A percentile compares a stretch with the other conserved stretches of the same genome.
Conservation (phyloP, 2,888 invertebrate genomes). For the Carterocephalus palaemon region DNA sequence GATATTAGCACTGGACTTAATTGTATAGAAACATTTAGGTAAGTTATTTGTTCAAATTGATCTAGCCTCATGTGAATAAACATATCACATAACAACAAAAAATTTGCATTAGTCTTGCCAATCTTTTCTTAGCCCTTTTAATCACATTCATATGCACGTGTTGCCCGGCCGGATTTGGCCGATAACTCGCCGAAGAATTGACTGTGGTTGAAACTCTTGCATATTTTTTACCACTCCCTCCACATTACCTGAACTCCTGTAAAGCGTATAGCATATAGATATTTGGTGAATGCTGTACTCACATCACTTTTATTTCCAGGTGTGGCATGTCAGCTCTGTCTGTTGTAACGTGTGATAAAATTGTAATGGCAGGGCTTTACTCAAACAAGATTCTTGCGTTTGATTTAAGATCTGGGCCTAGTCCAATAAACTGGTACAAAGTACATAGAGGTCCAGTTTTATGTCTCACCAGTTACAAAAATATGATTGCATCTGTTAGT, state of each 20-base stretch:
- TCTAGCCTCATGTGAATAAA: not conserved
- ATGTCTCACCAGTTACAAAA: constrained; percentile 53
- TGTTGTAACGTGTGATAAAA: constrained; percentile 62
- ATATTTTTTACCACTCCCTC: no score
- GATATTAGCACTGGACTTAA: constrained; percentile 62
- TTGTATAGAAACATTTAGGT: constrained; percentile 71
- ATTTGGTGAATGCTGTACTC: not conserved
- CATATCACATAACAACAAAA: no score
- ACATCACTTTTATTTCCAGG: constrained; percentile 39
- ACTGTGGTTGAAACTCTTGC: no score
- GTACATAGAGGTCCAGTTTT: constrained; percentile 77
- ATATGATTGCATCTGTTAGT: constrained; percentile 77
- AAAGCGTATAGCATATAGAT: no score
- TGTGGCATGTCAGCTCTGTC: constrained; percentile 77
- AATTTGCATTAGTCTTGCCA: no score
- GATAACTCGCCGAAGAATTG: no score
- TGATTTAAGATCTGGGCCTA: constrained; percentile 66
- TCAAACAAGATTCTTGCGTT: constrained; percentile 76
- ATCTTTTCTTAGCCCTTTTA: no score
- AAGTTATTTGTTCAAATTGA: constrained; percentile 29
- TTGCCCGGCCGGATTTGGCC: no score
- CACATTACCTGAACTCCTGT: no score
- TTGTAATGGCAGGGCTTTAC: constrained; percentile 76
- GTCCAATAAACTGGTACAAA: constrained; percentile 62
- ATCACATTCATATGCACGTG: no score